These are phyloP conservation scores for Microcebus tavaratra DNA, from an alignment of 2,113 vertebrate genomes.

Conservation along the genomic window DNA sequence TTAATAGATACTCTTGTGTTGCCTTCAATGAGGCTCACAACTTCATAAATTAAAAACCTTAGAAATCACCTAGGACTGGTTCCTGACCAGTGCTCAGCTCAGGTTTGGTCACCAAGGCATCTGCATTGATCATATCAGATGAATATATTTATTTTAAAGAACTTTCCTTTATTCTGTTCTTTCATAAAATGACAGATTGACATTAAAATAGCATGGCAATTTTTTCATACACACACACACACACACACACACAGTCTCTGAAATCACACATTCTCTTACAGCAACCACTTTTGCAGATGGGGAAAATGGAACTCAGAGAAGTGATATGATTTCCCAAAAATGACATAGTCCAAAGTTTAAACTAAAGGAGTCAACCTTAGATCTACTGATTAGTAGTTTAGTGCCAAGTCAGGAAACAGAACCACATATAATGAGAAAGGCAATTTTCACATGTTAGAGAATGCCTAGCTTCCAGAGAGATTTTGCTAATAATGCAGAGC, in stretches of 20 bases:
- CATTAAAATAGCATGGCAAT: neutral
- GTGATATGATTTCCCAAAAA: conserved; percentile 25
- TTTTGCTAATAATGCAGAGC: neutral
- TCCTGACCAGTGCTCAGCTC: neutral
- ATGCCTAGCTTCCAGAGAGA: neutral
- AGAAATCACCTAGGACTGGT: neutral
- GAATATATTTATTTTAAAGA: conserved; percentile 4
- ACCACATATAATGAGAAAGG: conserved; percentile 35
- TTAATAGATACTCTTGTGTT: neutral
- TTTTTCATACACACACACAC: neutral
- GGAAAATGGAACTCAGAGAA: conserved; percentile 31
- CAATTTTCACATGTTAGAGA: conserved; percentile 42
- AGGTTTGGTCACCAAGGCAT: neutral
- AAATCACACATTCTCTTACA: conserved; percentile 23
- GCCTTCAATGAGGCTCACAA: conserved; percentile 5
- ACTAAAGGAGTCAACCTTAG: neutral
- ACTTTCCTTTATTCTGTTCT: neutral
- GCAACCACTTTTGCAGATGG: conserved; percentile 5
- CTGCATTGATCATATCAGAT: neutral
- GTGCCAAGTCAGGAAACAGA: conserved; percentile 29
- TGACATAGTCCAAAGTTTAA: conserved; percentile 24
- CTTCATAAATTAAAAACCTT: conserved; percentile 22
- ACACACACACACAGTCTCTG: neutral
- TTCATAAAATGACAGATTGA: neutral
- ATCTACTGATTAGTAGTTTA: neutral